These are phyloP conservation scores for Pseudeuparius sepicola DNA, from an alignment of 2,888 invertebrate species.

Conservation along the genomic window DNA sequence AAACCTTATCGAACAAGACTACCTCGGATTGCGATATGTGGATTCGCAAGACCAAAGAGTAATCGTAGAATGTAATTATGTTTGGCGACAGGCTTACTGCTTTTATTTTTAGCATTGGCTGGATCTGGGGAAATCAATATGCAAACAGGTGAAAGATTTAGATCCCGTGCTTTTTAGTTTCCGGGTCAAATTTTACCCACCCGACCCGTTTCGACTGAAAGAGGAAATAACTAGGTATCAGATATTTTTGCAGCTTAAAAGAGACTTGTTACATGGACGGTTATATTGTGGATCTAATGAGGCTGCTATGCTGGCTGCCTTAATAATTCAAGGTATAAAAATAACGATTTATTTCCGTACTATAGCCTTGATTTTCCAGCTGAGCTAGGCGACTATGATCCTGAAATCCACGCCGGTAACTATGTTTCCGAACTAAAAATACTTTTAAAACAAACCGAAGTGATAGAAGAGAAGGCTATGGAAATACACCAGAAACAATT, in stretches of 20 bases:
- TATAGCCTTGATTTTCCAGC: conserved; percentile 47
- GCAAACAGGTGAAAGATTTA: conserved; percentile 90
- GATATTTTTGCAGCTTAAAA: conserved; percentile 83
- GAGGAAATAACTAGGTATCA: conserved; percentile 94
- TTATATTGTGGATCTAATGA: conserved; percentile 85
- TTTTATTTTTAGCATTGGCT: conserved; percentile 73
- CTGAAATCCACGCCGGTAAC: conserved; percentile 75
- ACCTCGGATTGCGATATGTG: conserved; percentile 88
- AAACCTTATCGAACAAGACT: conserved; percentile 86
- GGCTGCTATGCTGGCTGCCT: conserved; percentile 81
- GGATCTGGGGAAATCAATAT: conserved; percentile 79
- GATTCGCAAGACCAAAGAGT: conserved; percentile 84
- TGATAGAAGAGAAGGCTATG: conserved; percentile 87
- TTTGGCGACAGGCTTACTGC: too few species aligned
- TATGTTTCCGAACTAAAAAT: conserved; percentile 89
- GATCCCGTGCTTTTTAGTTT: conserved; percentile 90
- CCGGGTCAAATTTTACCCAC: conserved; percentile 95
- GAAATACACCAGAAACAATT: conserved; percentile 83
- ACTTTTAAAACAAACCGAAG: conserved; percentile 82
- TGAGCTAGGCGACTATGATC: conserved; percentile 90
- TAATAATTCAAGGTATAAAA: conserved; percentile 81
- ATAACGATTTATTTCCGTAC: not conserved
- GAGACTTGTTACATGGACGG: conserved; percentile 91
- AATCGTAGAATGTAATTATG: too few species aligned
- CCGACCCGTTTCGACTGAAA: conserved; percentile 84